These are phyloP conservation scores for Sebastes hubbsi DNA, from an alignment of 2,797 vertebrate genomes.

Conservation along the genomic window DNA sequence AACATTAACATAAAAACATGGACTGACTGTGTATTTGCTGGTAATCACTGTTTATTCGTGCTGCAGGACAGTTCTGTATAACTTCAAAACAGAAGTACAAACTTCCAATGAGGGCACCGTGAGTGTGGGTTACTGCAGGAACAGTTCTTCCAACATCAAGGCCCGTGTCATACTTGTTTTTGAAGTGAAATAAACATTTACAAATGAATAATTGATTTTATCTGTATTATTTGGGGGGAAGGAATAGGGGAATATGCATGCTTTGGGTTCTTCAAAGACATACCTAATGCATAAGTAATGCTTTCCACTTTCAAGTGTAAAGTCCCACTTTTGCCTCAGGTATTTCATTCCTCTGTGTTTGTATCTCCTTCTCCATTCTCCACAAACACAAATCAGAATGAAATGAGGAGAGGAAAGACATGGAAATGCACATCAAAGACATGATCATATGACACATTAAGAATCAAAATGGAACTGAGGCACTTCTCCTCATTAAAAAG, in stretches of 20 bases:
- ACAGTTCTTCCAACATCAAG: conserved; percentile 70
- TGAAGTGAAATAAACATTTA: conserved; percentile 80
- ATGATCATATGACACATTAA: conserved; percentile 40
- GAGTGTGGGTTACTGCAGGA: conserved; percentile 45
- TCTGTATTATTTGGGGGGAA: conserved; percentile 72
- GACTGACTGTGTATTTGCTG: neutral
- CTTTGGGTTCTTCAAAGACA: conserved; percentile 79
- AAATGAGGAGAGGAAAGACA: conserved; percentile 46
- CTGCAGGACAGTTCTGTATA: conserved; percentile 37
- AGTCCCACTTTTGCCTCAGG: conserved; percentile 78
- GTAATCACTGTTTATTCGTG: conserved; percentile 28
- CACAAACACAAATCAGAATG: conserved; percentile 66
- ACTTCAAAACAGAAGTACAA: conserved; percentile 59
- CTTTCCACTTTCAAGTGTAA: conserved; percentile 79
- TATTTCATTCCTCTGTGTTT: conserved; percentile 64
- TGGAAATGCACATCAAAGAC: conserved; percentile 62
- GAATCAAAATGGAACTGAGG: conserved; percentile 24
- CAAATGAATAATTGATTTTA: conserved; percentile 81
- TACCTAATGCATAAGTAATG: conserved; percentile 82
- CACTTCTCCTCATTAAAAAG: conserved; percentile 37
- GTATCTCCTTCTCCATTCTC: conserved; percentile 61
- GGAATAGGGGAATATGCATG: conserved; percentile 64
- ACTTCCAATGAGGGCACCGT: conserved; percentile 45
- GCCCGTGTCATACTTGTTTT: conserved; percentile 68
- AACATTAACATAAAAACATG: conserved; percentile 14